These are phyloP conservation scores for Sturnus vulgaris DNA, from an alignment of 2,113 vertebrate species.

Conservation along the genomic window DNA sequence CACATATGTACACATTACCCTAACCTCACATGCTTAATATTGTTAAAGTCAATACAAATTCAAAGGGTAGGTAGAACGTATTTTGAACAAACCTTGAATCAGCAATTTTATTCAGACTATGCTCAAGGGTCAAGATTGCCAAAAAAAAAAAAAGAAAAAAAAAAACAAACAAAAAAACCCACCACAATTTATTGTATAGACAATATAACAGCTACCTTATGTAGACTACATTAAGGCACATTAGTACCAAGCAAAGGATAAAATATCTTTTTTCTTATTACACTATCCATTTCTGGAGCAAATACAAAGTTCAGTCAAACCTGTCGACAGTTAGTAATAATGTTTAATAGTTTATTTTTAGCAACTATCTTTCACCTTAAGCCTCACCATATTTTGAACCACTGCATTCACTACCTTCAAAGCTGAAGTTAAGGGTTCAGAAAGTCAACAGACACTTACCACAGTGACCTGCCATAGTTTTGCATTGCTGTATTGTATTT, in stretches of 20 bases:
- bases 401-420: neutral
- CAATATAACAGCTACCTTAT: neutral
- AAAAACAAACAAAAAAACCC: no score
- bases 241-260: neutral
- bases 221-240: neutral
- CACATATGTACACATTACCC: neutral
- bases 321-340: neutral
- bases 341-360: neutral
- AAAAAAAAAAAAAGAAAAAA: neutral
- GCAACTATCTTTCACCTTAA: neutral
- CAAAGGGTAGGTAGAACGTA: neutral
- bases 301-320: neutral
- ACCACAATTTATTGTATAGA: neutral
- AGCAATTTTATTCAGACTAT: neutral
- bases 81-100: neutral
- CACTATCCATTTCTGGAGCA: neutral
- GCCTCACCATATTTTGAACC: neutral
- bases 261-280: neutral
- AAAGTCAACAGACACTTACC: slow-evolving; percentile 73
- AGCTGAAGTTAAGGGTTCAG: neutral
- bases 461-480: slow-evolving; percentile 85
- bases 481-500: slow-evolving; percentile 76
- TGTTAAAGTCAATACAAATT: neutral
- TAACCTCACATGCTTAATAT: neutral
- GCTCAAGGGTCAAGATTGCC: neutral